Evolutionary conservation across 2,888 invertebrate species (phyloP).

Genomic region (Drosophila dives): DNA sequence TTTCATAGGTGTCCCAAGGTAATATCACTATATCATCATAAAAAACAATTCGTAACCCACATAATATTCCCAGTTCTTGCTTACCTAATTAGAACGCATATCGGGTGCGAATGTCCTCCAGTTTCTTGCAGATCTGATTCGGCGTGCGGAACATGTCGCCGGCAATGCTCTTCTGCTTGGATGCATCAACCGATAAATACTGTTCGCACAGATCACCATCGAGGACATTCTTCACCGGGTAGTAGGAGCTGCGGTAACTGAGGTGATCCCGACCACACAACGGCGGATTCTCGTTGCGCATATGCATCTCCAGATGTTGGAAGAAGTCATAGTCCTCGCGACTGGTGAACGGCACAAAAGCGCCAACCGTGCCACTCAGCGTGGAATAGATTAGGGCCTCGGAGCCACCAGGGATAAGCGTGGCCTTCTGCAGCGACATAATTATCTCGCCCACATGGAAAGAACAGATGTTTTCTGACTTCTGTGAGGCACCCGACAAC

Average conservation of each 20-base stretch:
- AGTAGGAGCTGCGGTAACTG: conserved; percentile 98
- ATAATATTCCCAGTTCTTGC: conserved; percentile 1
- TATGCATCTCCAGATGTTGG: conserved; percentile 99
- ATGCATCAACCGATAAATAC: conserved; percentile 97
- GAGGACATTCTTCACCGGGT: conserved; percentile 96
- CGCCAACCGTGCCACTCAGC: conserved; percentile 96
- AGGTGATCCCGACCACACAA: conserved; percentile 98
- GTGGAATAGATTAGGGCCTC: conserved; percentile 99
- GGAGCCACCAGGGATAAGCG: conserved; percentile 98
- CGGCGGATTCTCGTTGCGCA: conserved; percentile 98
- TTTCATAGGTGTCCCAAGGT: conserved; percentile 84
- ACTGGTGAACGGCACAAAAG: conserved; percentile 96
- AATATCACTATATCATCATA: conserved; percentile 69
- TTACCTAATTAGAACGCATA: conserved; percentile 95
- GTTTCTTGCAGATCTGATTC: conserved; percentile 98
- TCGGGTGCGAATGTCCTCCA: conserved; percentile 99
- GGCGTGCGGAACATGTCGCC: conserved; percentile 97
- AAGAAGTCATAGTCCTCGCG: conserved; percentile 99
- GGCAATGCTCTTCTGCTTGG: conserved; percentile 97
- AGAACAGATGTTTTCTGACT: conserved; percentile 95
- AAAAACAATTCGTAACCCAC: background rate
- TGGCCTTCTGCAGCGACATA: conserved; percentile 97
- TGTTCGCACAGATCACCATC: conserved; percentile 99
- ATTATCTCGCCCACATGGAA: conserved; percentile 99
- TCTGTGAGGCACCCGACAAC: conserved; percentile 98